phyloP scores from a whole-genome alignment of 2,888 invertebrate species.

The Philereme vetulata region DNA sequence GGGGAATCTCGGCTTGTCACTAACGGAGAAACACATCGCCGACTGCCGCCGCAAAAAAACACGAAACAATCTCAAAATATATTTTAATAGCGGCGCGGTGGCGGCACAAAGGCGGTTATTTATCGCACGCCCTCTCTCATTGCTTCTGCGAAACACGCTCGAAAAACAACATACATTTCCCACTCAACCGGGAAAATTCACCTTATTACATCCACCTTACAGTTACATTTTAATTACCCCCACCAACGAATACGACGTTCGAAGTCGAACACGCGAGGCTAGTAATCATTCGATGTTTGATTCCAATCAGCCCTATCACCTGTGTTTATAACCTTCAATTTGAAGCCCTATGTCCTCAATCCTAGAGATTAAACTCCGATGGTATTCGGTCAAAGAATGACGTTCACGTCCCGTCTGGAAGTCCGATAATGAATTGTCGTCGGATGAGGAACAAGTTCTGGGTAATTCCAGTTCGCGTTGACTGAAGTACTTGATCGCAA shows the following conservation, averaged over 20 bases:
- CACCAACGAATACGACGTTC: constrained; percentile 64
- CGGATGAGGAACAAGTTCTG: constrained; percentile 71
- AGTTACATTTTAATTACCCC: constrained; percentile 57
- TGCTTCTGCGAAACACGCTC: constrained; percentile 69
- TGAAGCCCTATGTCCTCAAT: constrained; percentile 39
- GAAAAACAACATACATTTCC: constrained; percentile 68
- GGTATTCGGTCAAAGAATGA: constrained; percentile 47
- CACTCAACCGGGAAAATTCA: constrained; percentile 49
- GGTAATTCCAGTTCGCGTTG: constrained; percentile 64
- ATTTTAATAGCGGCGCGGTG: constrained; percentile 81
- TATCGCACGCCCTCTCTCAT: constrained; percentile 84
- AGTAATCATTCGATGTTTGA: constrained; percentile 80
- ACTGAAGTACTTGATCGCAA: constrained; percentile 49
- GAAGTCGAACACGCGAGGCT: constrained; percentile 66
- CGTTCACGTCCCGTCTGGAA: constrained; percentile 71
- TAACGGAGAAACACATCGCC: constrained; percentile 51
- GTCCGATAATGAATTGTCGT: constrained; percentile 79
- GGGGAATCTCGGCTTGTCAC: constrained; percentile 46
- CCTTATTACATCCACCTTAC: constrained; percentile 53
- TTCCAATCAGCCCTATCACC: constrained; percentile 72
- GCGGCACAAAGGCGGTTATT: constrained; percentile 83
- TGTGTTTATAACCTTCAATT: constrained; percentile 41
- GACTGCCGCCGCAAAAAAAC: constrained; percentile 65
- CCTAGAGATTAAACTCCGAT: constrained; percentile 40
- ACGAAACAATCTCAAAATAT: constrained; percentile 75